A percentile compares a stretch with the other conserved stretches of the same genome.
These are phyloP conservation scores for Phoenicopterus ruber DNA, from an alignment of 2,113 vertebrate genomes.

Conservation along the genomic window DNA sequence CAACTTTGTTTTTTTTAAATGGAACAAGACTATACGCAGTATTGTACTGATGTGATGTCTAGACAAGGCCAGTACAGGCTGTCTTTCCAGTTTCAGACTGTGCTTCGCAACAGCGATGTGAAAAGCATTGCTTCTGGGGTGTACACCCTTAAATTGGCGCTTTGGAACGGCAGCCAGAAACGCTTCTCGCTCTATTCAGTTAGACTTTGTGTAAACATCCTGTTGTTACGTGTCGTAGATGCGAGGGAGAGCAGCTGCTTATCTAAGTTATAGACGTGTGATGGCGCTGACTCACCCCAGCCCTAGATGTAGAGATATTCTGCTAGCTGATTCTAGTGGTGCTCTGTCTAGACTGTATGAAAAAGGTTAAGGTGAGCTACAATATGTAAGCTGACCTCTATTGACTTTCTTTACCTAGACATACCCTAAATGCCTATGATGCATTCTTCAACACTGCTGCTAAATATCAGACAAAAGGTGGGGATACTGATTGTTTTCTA, in stretches of 20 bases:
- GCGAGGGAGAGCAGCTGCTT: not conserved
- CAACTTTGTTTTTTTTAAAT: not conserved
- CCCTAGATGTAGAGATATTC: not conserved
- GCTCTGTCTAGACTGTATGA: conserved; percentile 57
- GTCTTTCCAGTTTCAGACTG: not conserved
- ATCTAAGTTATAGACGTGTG: not conserved
- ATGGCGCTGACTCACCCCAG: not conserved
- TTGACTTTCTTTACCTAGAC: conserved; percentile 67
- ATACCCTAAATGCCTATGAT: conserved; percentile 67
- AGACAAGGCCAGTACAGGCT: not conserved
- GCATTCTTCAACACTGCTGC: conserved; percentile 67
- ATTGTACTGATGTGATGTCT: not conserved
- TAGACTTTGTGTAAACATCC: not conserved
- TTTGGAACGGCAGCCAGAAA: not conserved
- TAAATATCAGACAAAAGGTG: conserved; percentile 67
- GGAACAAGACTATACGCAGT: not conserved
- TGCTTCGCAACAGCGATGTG: not conserved
- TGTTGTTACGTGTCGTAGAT: rapidly evolving
- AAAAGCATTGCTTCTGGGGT: not conserved
- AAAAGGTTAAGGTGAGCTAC: conserved; percentile 69
- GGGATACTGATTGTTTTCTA: conserved; percentile 65
- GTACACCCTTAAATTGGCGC: not conserved
- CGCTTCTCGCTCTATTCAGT: not conserved
- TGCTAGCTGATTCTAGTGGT: conserved; percentile 22
- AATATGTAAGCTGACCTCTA: conserved; percentile 62